Percentiles rank a stretch among this genome's conserved stretches.
phyloP scores from a whole-genome alignment of 1,140 invertebrate species.

The Mylabris phalerata region DNA sequence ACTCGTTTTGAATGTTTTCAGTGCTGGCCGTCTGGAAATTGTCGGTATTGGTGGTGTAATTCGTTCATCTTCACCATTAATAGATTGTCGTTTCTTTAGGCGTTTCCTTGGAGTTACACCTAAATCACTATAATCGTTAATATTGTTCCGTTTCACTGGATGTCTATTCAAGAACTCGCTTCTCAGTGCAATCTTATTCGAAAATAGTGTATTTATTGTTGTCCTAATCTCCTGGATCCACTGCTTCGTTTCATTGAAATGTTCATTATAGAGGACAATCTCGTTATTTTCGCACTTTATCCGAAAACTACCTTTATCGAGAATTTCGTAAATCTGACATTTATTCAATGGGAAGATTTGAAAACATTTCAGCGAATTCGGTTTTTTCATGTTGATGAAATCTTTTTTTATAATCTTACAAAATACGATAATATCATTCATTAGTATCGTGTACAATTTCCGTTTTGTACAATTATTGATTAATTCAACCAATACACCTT shows the following conservation, averaged over 20 bases:
- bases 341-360: conserved; percentile 56
- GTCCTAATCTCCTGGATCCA: conserved; percentile 52
- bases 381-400: conserved; percentile 4
- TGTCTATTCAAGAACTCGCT: conserved; percentile 50
- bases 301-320: conserved; percentile 41
- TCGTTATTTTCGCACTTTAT: conserved; percentile 51
- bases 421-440: conserved; percentile 55
- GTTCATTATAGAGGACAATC: conserved; percentile 51
- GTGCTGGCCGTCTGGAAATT: no score
- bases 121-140: conserved; percentile 33
- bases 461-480: conserved; percentile 14
- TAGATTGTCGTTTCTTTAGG: conserved; percentile 28
- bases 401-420: conserved; percentile 48
- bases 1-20: no score
- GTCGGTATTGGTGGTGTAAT: no score
- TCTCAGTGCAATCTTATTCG: conserved; percentile 52
- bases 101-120: conserved; percentile 35
- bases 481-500: conserved; percentile 63
- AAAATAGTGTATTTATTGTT: conserved; percentile 49
- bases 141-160: conserved; percentile 48
- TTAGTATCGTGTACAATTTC: conserved; percentile 47
- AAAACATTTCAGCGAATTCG: conserved; percentile 49
- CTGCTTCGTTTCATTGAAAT: conserved; percentile 45
- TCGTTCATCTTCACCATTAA: background rate
- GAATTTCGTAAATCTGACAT: conserved; percentile 49